Percentiles rank a stretch among this genome's conserved stretches.
Conservation (phyloP, 1,140 invertebrate species). For the Diploscapter pachys region DNA sequence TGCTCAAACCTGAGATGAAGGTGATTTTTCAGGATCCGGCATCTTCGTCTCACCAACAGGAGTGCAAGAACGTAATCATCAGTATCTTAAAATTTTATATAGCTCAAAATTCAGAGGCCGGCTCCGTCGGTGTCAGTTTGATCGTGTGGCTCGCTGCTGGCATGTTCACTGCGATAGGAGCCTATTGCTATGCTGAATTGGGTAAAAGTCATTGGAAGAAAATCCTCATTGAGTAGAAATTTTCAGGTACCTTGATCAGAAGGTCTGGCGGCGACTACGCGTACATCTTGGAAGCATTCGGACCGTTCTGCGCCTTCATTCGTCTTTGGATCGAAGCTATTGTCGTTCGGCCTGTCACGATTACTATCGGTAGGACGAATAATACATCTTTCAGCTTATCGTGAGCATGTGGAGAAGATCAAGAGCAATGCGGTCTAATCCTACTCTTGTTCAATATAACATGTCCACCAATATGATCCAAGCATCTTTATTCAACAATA, state of each 20-base stretch:
- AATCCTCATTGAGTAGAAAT: background rate
- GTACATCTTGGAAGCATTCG: conserved; percentile 93
- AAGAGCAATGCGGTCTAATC: too few relatives aligned
- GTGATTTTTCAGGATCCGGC: too few relatives aligned
- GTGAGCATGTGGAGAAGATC: too few relatives aligned
- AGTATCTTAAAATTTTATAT: too few relatives aligned
- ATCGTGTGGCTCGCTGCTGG: conserved; percentile 57
- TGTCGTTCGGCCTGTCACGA: conserved; percentile 71
- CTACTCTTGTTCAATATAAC: background rate
- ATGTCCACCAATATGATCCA: background rate
- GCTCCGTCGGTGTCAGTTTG: conserved; percentile 56
- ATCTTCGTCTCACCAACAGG: too few relatives aligned
- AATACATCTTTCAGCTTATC: too few relatives aligned
- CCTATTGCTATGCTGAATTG: conserved; percentile 58
- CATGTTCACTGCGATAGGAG: conserved; percentile 56
- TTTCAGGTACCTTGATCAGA: conserved; percentile 56
- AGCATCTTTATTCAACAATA: too few relatives aligned
- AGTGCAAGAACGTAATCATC: too few relatives aligned
- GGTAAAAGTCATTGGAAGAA: background rate
- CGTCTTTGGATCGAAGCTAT: conserved; percentile 93
- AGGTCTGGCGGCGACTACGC: conserved; percentile 91
- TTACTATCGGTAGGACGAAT: background rate
- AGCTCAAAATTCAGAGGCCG: background rate
- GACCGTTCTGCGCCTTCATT: conserved; percentile 85
- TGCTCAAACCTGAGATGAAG: too few relatives aligned